Conservation (phyloP, 2,797 vertebrate genomes). For the Catostomus latipinnis region DNA sequence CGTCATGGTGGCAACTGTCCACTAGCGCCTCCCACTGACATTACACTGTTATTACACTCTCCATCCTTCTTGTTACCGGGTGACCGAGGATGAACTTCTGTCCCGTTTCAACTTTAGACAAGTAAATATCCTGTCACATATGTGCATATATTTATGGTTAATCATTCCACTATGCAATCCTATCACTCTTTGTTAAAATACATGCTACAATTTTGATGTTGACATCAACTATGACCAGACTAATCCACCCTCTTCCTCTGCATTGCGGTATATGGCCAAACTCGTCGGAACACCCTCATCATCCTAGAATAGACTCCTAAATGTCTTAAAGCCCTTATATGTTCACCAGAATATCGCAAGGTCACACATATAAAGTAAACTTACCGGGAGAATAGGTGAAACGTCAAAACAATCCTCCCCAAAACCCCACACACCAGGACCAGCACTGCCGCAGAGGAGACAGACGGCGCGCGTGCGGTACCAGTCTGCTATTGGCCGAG, state of each 20-base stretch:
- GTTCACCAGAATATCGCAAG: neutral
- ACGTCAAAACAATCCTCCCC: conserved; percentile 32
- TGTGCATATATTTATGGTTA: too few species aligned
- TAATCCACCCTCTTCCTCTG: conserved; percentile 66
- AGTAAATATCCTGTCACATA: neutral
- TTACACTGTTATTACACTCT: neutral
- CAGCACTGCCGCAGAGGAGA: conserved; percentile 70
- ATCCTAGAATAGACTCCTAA: neutral
- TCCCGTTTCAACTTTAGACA: conserved; percentile 36
- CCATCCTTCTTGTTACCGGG: conserved; percentile 5
- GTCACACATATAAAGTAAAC: conserved; percentile 41
- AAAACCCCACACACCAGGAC: conserved; percentile 65
- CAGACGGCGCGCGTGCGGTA: conserved; percentile 45
- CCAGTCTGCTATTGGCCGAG: conserved; percentile 77
- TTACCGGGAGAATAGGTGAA: conserved; percentile 69
- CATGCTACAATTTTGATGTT: too few species aligned
- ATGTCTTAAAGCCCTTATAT: neutral
- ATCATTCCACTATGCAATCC: neutral
- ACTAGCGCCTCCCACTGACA: conserved; percentile 6
- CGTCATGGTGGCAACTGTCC: conserved; percentile 18
- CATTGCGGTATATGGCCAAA: conserved; percentile 81
- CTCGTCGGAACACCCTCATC: neutral
- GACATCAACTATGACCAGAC: conserved; percentile 42
- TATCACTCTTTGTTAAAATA: too few species aligned
- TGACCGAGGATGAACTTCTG: conserved; percentile 27